phyloP scores from a whole-genome alignment of 1,140 invertebrate genomes.

The Pentalonia nigronervosa region DNA sequence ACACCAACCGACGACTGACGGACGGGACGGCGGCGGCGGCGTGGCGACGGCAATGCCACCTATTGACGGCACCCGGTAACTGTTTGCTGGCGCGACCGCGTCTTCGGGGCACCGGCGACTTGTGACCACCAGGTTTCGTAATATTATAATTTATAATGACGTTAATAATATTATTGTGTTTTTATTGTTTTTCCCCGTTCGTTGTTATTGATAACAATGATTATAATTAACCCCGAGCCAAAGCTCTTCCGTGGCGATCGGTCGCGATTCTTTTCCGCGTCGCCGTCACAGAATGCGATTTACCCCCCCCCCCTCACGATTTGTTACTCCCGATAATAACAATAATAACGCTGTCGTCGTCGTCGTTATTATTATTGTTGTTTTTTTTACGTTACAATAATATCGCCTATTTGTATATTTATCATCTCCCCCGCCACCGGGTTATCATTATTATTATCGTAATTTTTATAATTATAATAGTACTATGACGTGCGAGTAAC shows the following conservation, averaged over 20 bases:
- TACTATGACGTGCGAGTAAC: neutral
- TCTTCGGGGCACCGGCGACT: neutral
- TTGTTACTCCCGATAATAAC: no score
- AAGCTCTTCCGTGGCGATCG: neutral
- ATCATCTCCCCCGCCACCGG: neutral
- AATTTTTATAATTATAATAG: neutral
- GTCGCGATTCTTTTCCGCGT: neutral
- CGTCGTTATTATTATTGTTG: neutral
- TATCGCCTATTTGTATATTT: neutral
- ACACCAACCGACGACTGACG: neutral
- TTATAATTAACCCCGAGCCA: neutral
- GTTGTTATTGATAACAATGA: neutral
- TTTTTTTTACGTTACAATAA: neutral
- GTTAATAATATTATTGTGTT: neutral
- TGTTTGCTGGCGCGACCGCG: neutral
- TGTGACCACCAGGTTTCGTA: neutral
- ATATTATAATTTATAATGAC: neutral
- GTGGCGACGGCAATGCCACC: slow-evolving; percentile 38
- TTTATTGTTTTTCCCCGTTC: neutral
- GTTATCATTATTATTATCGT: neutral
- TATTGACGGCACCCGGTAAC: slow-evolving; percentile 30
- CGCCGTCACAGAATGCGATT: no score
- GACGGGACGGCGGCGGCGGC: slow-evolving; percentile 17
- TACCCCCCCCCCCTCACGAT: no score
- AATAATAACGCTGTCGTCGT: no score